A percentile compares a stretch with the other conserved stretches of the same genome.
Evolutionary conservation across 2,797 vertebrate species (phyloP).

Genomic region (Gambusia yucatana): DNA sequence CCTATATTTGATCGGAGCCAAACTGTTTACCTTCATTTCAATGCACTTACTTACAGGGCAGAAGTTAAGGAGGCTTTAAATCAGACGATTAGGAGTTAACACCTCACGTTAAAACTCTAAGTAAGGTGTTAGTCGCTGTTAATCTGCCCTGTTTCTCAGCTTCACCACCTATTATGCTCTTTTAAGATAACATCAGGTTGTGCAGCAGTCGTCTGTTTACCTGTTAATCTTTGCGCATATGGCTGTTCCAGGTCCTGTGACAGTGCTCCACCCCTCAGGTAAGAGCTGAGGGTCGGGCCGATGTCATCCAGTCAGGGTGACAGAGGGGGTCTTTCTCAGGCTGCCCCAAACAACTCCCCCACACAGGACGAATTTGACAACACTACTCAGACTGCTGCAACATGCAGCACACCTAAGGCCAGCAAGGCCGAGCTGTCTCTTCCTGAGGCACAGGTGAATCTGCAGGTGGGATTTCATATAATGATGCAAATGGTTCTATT

Average conservation of each 20-base stretch:
- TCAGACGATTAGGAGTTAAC: slow-evolving; percentile 1
- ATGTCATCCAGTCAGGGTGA: slow-evolving; percentile 68
- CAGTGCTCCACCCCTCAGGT: slow-evolving; percentile 16
- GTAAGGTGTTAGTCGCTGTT: background rate
- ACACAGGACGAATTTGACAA: slow-evolving; percentile 41
- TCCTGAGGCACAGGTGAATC: slow-evolving; percentile 58
- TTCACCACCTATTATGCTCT: background rate
- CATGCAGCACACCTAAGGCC: slow-evolving; percentile 39
- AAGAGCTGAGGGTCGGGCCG: slow-evolving; percentile 39
- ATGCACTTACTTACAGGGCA: background rate
- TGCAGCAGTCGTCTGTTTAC: background rate
- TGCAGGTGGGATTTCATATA: background rate
- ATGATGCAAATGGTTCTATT: background rate
- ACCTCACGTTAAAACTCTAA: background rate
- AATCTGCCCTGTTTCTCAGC: background rate
- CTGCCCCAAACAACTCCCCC: slow-evolving; percentile 44
- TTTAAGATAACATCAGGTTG: background rate
- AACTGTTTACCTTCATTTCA: slow-evolving; percentile 7
- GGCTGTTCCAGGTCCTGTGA: slow-evolving; percentile 29
- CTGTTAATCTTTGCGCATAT: slow-evolving; percentile 11
- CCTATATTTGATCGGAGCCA: background rate
- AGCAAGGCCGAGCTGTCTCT: too few relatives aligned
- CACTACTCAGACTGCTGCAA: slow-evolving; percentile 17
- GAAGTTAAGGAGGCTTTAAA: background rate
- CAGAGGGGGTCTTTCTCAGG: slow-evolving; percentile 55